Conservation (phyloP, 2,113 vertebrate genomes). For the Peromyscus leucopus region DNA sequence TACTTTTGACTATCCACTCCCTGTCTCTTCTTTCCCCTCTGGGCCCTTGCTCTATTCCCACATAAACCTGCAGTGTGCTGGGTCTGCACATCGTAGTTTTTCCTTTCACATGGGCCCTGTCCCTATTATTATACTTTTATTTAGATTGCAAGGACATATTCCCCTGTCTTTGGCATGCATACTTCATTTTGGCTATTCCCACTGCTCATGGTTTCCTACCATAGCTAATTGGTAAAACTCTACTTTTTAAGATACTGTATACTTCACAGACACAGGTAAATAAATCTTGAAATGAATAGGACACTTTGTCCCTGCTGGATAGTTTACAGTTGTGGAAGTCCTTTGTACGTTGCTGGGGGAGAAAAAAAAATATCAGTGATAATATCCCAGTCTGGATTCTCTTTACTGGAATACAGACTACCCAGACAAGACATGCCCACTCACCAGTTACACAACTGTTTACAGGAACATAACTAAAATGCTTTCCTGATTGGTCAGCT, state of each 20-base stretch:
- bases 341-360: not conserved
- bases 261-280: not conserved
- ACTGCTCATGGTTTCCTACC: not conserved
- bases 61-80: not conserved
- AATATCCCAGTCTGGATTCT: not conserved
- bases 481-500: not conserved
- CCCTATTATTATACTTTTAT: not conserved
- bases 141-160: not conserved
- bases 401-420: not conserved
- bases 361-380: not conserved
- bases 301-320: not conserved
- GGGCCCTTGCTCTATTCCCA: not conserved
- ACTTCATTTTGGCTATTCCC: not conserved
- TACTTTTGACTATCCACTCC: not conserved
- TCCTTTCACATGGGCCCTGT: not conserved
- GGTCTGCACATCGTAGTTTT: rapidly evolving
- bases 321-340: not conserved
- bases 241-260: not conserved
- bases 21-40: not conserved
- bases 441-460: not conserved
- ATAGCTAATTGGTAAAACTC: not conserved
- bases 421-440: not conserved
- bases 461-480: not conserved
- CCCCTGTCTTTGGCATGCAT: too few species aligned
- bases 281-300: not conserved